A percentile compares a stretch with the other conserved stretches of the same genome.
Conservation (phyloP, 2,888 invertebrate species). For the Ethmia dodecea region DNA sequence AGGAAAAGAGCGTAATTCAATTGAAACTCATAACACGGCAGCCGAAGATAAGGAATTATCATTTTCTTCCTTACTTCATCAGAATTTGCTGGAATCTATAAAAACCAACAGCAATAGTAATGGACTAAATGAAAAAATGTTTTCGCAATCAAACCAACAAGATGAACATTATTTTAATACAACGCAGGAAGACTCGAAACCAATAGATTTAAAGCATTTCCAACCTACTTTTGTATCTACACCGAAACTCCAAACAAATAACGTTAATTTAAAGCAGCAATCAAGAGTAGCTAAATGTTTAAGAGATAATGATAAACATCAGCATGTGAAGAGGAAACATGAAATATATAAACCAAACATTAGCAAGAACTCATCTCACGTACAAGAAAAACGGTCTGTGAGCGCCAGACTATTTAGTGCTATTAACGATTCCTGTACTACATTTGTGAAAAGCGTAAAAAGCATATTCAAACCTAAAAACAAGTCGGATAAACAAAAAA, state of each 20-base stretch:
- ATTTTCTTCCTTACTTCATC: no score
- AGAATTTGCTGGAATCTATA: no score
- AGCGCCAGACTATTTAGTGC: conserved; percentile 44
- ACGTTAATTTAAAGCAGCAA: no score
- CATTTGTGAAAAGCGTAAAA: conserved; percentile 48
- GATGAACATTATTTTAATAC: no score
- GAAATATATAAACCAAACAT: background rate
- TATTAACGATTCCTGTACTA: conserved; percentile 56
- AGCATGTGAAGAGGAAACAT: conserved; percentile 8
- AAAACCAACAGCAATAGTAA: no score
- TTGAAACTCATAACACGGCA: no score
- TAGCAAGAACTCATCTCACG: conserved; percentile 11
- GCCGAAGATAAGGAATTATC: no score
- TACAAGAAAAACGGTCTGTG: conserved; percentile 33
- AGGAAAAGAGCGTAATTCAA: no score
- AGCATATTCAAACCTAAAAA: conserved; percentile 43
- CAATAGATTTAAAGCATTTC: conserved; percentile 26
- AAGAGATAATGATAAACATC: conserved; percentile 4
- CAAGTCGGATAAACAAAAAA: background rate
- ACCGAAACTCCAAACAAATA: conserved; percentile 31
- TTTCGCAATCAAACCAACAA: no score
- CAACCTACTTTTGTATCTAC: conserved; percentile 44
- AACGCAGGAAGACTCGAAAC: no score
- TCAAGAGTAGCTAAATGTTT: no score
- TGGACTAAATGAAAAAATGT: no score